Base-by-base conservation (phyloP, 2,113 vertebrate genomes). In the Carassius auratus region DNA sequence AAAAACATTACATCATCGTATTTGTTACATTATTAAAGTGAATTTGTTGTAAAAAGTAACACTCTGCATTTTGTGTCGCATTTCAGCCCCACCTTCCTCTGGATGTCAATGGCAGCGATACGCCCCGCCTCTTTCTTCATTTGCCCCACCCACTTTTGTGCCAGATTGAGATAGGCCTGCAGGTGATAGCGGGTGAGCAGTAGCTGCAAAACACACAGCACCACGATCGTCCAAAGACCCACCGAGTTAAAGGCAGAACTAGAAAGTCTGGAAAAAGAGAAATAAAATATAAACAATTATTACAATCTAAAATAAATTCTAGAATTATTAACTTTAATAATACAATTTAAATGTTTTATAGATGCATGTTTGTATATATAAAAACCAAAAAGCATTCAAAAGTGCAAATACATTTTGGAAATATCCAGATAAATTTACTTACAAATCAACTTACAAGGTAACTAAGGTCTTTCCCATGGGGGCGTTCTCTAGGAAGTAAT, bases 121-220 rank as follows among this genome's bases (percentile, higher is more conserved):
- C 96, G 94, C 1, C 98, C 98, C 0, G 96, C 97, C 83, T 98
- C 96, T 89, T 90, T 94, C 91, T 94, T 95, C 95, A 99, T 96
- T 89, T 94, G 96, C 76, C 96, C 95, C 91, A 97, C 97, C 91
- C 97, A 97, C 88, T 95, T 94, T 89, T 95, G 94, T 0, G 98
- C 94, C 84, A 99, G 94, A 84, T 96, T 95, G 83, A 99, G 96
- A 92, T 99, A 99, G 0, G 98, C 98, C 94, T 99, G 98, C 89
- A 99, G 92, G 92, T 99, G 98, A 52, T 89, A 93, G 3, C 96
- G 95, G 0, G 95, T 95, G 84, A 97, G 84, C 0, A 88, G 91
- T 68, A 99, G 88, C 7, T 97, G 94, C 87, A 99, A 87, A 15
- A 92, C 86, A 55, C 97, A 97, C 69, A 96, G 89, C 0, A 5